Evolutionary conservation across 2,888 invertebrate genomes (phyloP), one percentile per base, ranked within the genome.

Genomic region (Empis livida): DNA sequence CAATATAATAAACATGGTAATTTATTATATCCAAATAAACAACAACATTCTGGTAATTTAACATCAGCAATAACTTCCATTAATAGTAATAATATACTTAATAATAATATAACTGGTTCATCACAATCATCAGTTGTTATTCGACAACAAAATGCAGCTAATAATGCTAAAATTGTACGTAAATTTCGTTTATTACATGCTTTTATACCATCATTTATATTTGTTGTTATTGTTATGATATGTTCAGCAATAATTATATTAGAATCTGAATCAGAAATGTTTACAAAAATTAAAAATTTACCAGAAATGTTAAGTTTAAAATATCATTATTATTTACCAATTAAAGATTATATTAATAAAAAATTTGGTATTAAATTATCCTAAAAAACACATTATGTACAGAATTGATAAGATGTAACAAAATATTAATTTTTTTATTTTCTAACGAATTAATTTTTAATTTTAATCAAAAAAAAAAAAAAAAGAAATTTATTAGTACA

Each of bases 251-350:
- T 89, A 13, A 63, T 87, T 31, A 72, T 89, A 47, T 77, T 89
- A 68, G 90, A 90, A 68, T 84, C 84, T 15, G 87, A 89, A 65
- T 79, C 80, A 63, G 77, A 82, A 47, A 64, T 82, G 27, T 77
- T 89, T 55, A 77, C 78, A 49, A 73, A 75, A 32, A 67, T 89
- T 50, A 77, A 82, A 50, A 79, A 81, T 60, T 77, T 81, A 61
- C 89, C 89, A 27, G 89, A 90, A 71, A 78, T 90, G 70, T 63
- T 79, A 35, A 75, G 83, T 43, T 73, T 90, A 48, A 77, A 82
- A 51, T 79, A 82, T 57, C 84, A 87, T 60, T 86, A 89, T 70
- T 91, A 90, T 70, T 80, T 82, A 59, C 89, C 90, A 20, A 72
- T 87, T 48, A 89, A 88, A 67, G 82, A 87, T 61, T 86, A 81